Base-by-base conservation (phyloP, 2,888 invertebrate genomes). In the Gnatocerus cornutus region DNA sequence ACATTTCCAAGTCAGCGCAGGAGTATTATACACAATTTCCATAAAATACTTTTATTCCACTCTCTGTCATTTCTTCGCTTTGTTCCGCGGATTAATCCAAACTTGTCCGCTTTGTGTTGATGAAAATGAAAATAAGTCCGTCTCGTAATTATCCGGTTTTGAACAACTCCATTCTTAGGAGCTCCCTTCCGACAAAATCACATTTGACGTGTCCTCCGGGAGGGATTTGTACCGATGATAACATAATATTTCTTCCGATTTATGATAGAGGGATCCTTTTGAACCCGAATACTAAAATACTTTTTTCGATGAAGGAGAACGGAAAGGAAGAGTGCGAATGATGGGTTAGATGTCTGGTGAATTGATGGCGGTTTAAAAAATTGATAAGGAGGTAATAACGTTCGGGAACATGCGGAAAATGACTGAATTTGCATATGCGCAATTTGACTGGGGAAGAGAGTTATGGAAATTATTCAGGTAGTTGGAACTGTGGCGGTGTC, bases 171-270 rank as follows among this genome's bases (percentile, higher is more conserved):
- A 33, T 33, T 33, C 29, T 21, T 21, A 4, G 21, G n/a, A 33
- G 33, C 33, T 4, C n/a, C 33, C 41, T 13, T 41, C 12, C 41
- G 2, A 6, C 1, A 6, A 41, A 41, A 41, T 41, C 41, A 12
- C 41, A 12, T 41, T 41, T 41, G 41, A 41, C 41, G n/a, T 37
- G n/a, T 37, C 37, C 37, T 37, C 37, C 41, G 41, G 12, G 41
- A 41, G 6, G 41, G 12, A 12, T 12, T 41, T 41, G 12, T 12
- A 41, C 13, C 7, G 12, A 41, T 41, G 41, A 41, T 41, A 41
- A 41, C 41, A 13, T 41, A 41, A 41, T 41, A 41, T 41, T 41
- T 12, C 9, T 10, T 41, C 12, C 41, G 41, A 41, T 41, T 41
- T 41, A 41, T 41, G 41, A 41, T 41, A 10, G 41, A 10, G 41